Evolutionary conservation across 2,888 invertebrate species (phyloP).

Genomic region (Anaspis maculata): DNA sequence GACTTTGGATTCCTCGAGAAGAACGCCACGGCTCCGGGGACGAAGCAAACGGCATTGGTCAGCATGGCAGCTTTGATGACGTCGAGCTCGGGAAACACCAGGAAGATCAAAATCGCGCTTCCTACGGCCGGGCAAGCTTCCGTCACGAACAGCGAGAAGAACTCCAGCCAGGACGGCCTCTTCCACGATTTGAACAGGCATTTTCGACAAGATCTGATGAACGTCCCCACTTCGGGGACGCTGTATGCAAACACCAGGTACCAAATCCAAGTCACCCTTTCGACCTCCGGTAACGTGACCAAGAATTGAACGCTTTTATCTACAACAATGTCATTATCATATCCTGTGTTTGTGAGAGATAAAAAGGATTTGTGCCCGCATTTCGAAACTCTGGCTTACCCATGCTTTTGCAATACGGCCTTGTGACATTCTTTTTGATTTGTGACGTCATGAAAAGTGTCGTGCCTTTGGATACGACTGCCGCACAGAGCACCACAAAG

Average conservation of each 20-base stretch:
- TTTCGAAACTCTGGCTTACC: not conserved
- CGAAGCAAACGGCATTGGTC: conserved; percentile 73
- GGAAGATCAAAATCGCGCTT: conserved; percentile 63
- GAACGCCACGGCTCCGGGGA: conserved; percentile 65
- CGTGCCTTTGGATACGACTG: conserved; percentile 65
- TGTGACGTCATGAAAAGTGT: conserved; percentile 68
- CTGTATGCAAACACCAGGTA: conserved; percentile 65
- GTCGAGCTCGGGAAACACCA: conserved; percentile 72
- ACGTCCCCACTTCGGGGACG: conserved; percentile 67
- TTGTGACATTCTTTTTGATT: conserved; percentile 47
- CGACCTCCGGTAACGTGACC: conserved; percentile 53
- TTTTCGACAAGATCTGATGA: conserved; percentile 61
- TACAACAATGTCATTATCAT: conserved; percentile 33
- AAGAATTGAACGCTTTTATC: conserved; percentile 55
- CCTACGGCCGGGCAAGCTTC: conserved; percentile 76
- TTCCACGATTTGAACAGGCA: conserved; percentile 63
- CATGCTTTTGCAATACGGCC: conserved; percentile 51
- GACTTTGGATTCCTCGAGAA: conserved; percentile 49
- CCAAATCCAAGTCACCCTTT: conserved; percentile 73
- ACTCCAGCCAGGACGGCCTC: conserved; percentile 48
- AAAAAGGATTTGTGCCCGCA: not conserved
- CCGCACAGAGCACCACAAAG: conserved; percentile 53
- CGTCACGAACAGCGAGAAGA: conserved; percentile 54
- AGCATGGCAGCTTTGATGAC: conserved; percentile 76
- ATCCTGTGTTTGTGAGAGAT: conserved; percentile 2